These are phyloP conservation scores for Cinclus mexicanus DNA, from an alignment of 2,113 vertebrate species.

Conservation along the genomic window DNA sequence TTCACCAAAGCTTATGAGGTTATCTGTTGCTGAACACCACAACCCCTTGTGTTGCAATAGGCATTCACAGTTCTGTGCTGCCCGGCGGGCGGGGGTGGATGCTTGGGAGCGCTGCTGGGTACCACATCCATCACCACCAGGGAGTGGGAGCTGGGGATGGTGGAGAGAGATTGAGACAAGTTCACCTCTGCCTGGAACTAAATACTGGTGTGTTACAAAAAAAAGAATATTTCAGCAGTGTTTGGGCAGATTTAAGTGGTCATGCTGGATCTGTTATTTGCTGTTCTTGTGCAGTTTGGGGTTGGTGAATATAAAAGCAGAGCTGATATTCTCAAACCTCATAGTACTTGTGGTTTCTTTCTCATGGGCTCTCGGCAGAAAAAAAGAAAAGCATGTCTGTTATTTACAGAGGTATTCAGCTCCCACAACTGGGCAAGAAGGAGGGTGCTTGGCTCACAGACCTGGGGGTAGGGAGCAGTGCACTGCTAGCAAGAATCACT, in stretches of 20 bases:
- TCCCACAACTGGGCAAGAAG: background rate
- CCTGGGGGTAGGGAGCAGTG: background rate
- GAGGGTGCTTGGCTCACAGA: background rate
- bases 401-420: conserved; percentile 16
- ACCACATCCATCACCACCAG: background rate
- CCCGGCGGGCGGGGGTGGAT: fast-evolving
- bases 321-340: background rate
- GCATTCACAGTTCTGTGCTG: fast-evolving
- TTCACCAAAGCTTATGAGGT: background rate
- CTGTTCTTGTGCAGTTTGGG: background rate
- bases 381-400: background rate
- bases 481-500: background rate
- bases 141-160: background rate
- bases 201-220: background rate
- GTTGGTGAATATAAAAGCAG: background rate
- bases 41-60: background rate
- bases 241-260: background rate
- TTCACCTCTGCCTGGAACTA: background rate
- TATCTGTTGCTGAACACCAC: background rate
- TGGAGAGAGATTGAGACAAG: background rate
- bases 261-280: conserved; percentile 6
- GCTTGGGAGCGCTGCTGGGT: background rate
- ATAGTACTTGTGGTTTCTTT: background rate
- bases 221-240: background rate
- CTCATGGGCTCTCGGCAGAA: background rate